Base-by-base conservation (phyloP, 1,140 invertebrate species). In the Cepaea nemoralis region DNA sequence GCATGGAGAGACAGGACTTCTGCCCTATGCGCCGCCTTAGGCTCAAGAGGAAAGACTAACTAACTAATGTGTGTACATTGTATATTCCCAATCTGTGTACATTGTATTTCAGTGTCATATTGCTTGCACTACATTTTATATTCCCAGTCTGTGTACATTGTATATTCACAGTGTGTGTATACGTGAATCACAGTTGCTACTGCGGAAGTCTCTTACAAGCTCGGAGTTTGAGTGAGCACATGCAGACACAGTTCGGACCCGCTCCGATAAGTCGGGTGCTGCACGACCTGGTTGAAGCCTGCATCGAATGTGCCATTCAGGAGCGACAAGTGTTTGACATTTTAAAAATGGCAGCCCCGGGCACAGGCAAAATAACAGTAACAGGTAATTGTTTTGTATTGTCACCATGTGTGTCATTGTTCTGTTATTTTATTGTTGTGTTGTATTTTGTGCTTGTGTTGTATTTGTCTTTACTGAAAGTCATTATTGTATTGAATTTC, bases 201-300 rank as follows among this genome's bases (percentile, higher is more conserved):
- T 93, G 93, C 91, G 94, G 94, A 0, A 93, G 93, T 0, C 94
- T 93, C 84, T 91, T 95, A 76, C 93, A 94, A 86, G 90, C 92
- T 27, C 89, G 90, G n/a, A 93, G 93, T 87, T 89, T 95, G 0
- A 50, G 71, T 39, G 88, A 90, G 71, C 91, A 92, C 35, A 90
- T 95, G 70, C 94, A 94, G 8, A 87, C 89, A n/a, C 92, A 93
- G 83, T 94, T 94, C 91, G 94, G 94, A 12, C 93, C 93, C 27
- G 93, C 92, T 22, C 88, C 92, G 12, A 91, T 94, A 5, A 90
- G 92, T 78, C 89, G 90, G 59, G 93, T 94, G 10, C 89, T 94
- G n/a, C 90, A 92, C 85, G 93, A 94, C 76, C 91, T 93, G 40
- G 92, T 95, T 35, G 94, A 95, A 87, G 91, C 92, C 16, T 93